Evolutionary conservation across 2,888 invertebrate genomes (phyloP), one percentile per base, ranked within the genome.

Genomic region (Oligia strigilis): DNA sequence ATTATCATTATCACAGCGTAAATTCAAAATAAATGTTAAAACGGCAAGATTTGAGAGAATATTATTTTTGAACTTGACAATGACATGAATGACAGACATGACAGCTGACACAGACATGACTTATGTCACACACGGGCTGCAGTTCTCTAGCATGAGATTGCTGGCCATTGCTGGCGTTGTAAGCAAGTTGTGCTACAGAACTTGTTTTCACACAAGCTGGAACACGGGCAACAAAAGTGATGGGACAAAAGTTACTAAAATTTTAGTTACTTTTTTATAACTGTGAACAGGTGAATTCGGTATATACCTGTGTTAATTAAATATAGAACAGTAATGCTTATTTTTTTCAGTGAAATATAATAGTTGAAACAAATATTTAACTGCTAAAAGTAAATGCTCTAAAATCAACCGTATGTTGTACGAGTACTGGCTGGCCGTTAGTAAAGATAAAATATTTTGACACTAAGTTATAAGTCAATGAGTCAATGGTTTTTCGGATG

Each of bases 361-460:
- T 17, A 23, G 8, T 23, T 36, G 0, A 43, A 29, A 8, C 4
- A 29, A 9, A 11, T 2, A 14, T 29, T 6, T 17, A 19, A 62
- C 2, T 11, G 2, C 5, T n/a, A 40, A 40, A 40, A 40, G 5
- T 40, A 0, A 40, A 40, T 40, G 40, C 40, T 40, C 0, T 1
- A 8, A 4, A 1, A 14, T 40, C 4, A 13, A 29, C 8, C 36
- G 14, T 23, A 55, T 19, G 29, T 29, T 29, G 2, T 14, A 60
- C 1, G 13, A 75, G 75, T 60, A 77, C 85, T 86, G 86, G 86
- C 85, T 86, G 86, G 86, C 86, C 65, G 43, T 6, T 40, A 36
- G 2, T 60, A 67, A 49, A 52, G 13, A 23, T 40, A 3, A 2
- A 43, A 0, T 11, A 2, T 14, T 60, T 64, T 78, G 75, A 64